Base-by-base conservation (phyloP, 1,140 invertebrate species). In the Anthonomus grandis region DNA sequence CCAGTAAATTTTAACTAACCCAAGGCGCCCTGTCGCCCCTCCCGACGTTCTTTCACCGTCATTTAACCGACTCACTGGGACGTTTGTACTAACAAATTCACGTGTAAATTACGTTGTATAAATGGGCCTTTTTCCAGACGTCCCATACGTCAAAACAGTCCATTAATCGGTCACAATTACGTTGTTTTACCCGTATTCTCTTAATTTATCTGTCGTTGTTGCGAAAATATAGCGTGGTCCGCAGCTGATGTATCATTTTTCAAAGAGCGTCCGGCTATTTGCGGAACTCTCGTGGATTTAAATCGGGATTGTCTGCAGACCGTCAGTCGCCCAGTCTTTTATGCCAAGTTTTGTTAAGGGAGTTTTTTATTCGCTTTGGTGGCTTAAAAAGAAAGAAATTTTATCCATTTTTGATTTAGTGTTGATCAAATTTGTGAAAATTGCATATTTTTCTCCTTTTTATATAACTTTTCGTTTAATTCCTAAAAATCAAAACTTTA, bases 211-310 rank as follows among this genome's bases (percentile, higher is more conserved):
- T 24, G 44, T 47, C 23, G 44, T 47, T 27, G 44, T 47, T 47
- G 25, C 44, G 44, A n/a, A 47, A 47, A 47, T 47, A 47, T 47
- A 25, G 44, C 44, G 44, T 25, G 23, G 44, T 47, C 13, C 23
- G 44, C 44, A 47, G 44, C 44, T 47, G 44, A 47, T 47, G 44
- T 47, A 25, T 47, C 44, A 47, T 47, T 47, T 47, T 47, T 47
- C 44, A 47, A 47, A n/a, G 44, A 6, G 15, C 22, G 5, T 10
- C 21, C 5, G 8, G 44, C 23, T 47, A 47, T 47, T 47, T 47
- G 44, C 44, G 44, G 44, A 6, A n/a, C 44, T 47, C 44, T 19
- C 15, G 31, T 47, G 23, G 44, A 5, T 47, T 47, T 47, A 47
- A 47, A 47, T 47, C 44, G 24, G 44, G 44, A 47, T 47, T 47